These are phyloP conservation scores for Gonocerus acuteangulatus DNA, from an alignment of 2,888 invertebrate genomes.

Conservation along the genomic window DNA sequence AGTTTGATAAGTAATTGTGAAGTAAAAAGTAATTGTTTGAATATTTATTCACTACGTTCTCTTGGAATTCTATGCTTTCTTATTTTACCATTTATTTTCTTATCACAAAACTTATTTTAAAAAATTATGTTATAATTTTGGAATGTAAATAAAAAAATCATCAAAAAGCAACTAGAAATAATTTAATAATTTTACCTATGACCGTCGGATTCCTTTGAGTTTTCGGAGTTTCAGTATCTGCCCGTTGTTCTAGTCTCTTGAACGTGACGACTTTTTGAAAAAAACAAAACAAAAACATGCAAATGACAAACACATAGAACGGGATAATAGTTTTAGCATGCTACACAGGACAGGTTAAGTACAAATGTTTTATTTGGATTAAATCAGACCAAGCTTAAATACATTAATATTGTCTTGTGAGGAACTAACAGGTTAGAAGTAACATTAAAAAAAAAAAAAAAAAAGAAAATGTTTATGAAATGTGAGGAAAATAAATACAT, in stretches of 20 bases:
- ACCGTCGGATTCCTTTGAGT: conserved; percentile 51
- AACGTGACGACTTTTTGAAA: conserved; percentile 66
- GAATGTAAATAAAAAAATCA: no score
- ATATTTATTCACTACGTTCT: no score
- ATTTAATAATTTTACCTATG: conserved; percentile 65
- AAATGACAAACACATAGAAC: conserved; percentile 22
- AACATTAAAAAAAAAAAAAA: neutral
- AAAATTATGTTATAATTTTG: no score
- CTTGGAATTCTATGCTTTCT: no score
- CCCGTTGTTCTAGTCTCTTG: conserved; percentile 55
- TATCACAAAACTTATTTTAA: no score
- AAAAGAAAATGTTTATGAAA: neutral
- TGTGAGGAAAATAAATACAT: neutral
- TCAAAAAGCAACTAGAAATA: no score
- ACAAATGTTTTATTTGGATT: neutral
- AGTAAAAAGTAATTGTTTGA: no score
- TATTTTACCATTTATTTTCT: no score
- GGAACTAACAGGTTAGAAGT: neutral
- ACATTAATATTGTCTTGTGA: neutral
- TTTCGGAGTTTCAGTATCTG: conserved; percentile 36
- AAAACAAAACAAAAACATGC: conserved; percentile 40
- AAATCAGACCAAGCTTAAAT: neutral
- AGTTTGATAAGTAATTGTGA: no score
- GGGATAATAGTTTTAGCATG: conserved; percentile 16
- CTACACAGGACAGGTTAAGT: conserved; percentile 24